Base-by-base conservation (phyloP, 2,113 vertebrate species). In the Takifugu flavidus region DNA sequence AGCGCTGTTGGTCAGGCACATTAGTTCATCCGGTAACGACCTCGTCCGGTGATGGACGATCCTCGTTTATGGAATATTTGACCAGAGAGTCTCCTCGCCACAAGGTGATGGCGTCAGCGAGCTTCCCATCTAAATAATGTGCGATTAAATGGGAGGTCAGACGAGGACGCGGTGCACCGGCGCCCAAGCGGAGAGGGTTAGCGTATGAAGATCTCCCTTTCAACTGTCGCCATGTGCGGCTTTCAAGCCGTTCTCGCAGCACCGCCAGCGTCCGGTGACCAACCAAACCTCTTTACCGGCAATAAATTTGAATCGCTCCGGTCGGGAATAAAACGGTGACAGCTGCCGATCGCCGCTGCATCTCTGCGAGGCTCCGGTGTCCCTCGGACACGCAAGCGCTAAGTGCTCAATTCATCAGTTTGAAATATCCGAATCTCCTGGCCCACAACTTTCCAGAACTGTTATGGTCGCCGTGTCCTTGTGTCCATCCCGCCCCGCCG, bases 11-110 rank as follows among this genome's bases (percentile, higher is more conserved):
- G 7, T 10, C 5, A 39, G 7, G 11, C 34, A 10, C 34, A 39
- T 39, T 39, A 39, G 34, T 53, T 56, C 63, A 64, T 71, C 34
- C 46, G 47, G 54, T 29, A 12, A 43, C 60, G 74, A 63, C 54
- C 59, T 60, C 28, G 54, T 49, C 53, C 60, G 49, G 25, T 26
- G 60, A 72, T n/a, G 5, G 55, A 14, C 49, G 50, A 56, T 54
- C 39, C 55, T 20, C 58, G 49, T 65, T 70, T 47, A 28, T 67
- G 61, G 50, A 25, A 25, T 54, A 49, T 44, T 42, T 15, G 2
- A 49, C 7, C 26, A 26, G 28, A 25, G n/a, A 25, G 50, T 55
- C 15, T 50, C 47, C 15, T 43, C 50, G 45, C 45, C 57, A n/a
- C 2, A 3, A 45, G 42, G 28, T 29, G 3, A 6, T 59, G 42